Conservation (phyloP, 2,888 invertebrate genomes). For the Oxytorus armatus region DNA sequence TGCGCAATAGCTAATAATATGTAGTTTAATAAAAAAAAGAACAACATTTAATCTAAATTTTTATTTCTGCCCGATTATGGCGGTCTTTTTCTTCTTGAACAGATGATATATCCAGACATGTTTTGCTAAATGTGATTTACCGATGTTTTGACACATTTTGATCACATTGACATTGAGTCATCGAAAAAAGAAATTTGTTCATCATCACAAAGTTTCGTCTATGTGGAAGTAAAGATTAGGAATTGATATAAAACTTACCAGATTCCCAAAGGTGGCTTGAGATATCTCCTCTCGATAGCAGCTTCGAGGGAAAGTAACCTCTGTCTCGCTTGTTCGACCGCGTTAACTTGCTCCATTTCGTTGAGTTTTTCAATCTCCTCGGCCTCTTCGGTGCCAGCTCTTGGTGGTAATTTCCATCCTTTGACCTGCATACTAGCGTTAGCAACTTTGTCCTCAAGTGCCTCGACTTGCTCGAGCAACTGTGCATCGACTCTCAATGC, state of each 20-base stretch:
- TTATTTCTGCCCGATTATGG: too few relatives aligned
- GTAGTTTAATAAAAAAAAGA: too few relatives aligned
- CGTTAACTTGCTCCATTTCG: conserved; percentile 84
- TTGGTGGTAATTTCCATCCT: conserved; percentile 92
- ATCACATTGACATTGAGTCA: too few relatives aligned
- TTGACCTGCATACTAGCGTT: conserved; percentile 96
- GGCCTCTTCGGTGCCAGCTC: conserved; percentile 87
- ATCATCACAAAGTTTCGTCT: too few relatives aligned
- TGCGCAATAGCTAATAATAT: too few relatives aligned
- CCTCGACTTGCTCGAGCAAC: conserved; percentile 93
- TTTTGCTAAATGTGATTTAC: too few relatives aligned
- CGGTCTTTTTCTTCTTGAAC: too few relatives aligned
- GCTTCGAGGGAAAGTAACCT: conserved; percentile 93
- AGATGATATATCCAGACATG: too few relatives aligned
- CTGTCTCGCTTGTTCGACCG: conserved; percentile 88
- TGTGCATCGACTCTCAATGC: conserved; percentile 93
- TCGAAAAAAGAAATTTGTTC: too few relatives aligned
- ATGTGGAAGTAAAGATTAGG: background rate
- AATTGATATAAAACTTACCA: conserved; percentile 83
- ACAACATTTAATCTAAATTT: too few relatives aligned
- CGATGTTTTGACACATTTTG: too few relatives aligned
- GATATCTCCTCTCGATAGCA: conserved; percentile 96
- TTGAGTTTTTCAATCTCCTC: conserved; percentile 84
- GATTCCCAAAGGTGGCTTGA: conserved; percentile 95
- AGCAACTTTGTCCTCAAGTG: conserved; percentile 94